Conservation (phyloP, 2,113 vertebrate genomes). For the Theristicus caerulescens region DNA sequence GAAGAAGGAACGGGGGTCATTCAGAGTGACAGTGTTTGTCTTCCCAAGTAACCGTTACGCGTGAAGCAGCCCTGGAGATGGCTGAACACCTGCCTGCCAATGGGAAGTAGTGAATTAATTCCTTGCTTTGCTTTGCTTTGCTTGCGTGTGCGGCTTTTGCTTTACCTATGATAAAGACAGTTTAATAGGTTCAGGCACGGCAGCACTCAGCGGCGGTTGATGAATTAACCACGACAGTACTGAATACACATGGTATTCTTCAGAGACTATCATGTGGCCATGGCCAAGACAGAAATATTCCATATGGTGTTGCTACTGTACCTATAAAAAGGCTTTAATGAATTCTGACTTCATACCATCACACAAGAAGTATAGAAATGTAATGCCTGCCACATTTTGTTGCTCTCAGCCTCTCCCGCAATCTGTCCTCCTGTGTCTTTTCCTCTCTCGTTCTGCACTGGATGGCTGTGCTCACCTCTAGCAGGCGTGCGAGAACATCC, state of each 20-base stretch:
- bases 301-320: constrained; percentile 40
- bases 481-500: not conserved
- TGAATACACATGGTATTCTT: not conserved
- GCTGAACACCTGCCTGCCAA: too few relatives aligned
- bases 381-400: constrained; percentile 36
- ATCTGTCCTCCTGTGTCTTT: not conserved
- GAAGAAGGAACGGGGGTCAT: too few relatives aligned
- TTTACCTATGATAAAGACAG: too few relatives aligned
- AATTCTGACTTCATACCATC: constrained; percentile 34
- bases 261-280: not conserved
- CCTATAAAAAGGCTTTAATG: constrained; percentile 56
- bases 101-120: too few relatives aligned
- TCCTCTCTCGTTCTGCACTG: not conserved
- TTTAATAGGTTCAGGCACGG: too few relatives aligned
- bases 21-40: too few relatives aligned
- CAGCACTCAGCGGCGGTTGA: too few relatives aligned
- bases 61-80: too few relatives aligned
- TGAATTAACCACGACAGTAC: not conserved
- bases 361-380: not conserved
- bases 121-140: too few relatives aligned
- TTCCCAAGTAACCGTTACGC: too few relatives aligned
- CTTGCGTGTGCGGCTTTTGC: too few relatives aligned
- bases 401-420: not conserved
- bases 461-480: constrained; percentile 10
- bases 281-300: constrained; percentile 19